A percentile compares a stretch with the other conserved stretches of the same genome.
These are phyloP conservation scores for Leptinotarsa juncta DNA, from an alignment of 2,888 invertebrate genomes.

Conservation along the genomic window DNA sequence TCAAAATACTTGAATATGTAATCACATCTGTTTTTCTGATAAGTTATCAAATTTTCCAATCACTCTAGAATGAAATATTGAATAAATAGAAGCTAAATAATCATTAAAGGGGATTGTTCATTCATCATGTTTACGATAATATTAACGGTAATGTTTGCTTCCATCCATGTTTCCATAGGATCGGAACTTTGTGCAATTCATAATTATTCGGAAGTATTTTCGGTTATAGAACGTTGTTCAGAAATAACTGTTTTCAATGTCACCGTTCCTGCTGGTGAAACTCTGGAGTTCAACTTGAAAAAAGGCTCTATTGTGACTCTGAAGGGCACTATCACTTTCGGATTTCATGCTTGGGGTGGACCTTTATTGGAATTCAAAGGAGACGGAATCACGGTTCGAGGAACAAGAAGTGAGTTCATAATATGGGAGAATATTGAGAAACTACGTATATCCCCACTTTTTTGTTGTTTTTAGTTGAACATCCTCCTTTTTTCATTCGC, in stretches of 20 bases:
- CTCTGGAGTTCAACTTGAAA: constrained; percentile 25
- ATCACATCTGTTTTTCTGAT: no score
- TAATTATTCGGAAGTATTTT: background rate
- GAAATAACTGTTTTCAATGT: background rate
- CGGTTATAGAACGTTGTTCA: background rate
- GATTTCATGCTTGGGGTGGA: constrained; percentile 27
- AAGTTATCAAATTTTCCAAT: no score
- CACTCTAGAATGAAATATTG: no score
- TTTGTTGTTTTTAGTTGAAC: no score
- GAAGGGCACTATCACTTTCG: constrained; percentile 26
- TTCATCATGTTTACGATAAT: background rate
- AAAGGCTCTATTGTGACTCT: constrained; percentile 23
- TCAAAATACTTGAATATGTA: no score
- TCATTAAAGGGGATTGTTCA: no score
- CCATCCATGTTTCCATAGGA: background rate
- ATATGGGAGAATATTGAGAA: no score
- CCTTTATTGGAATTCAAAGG: constrained; percentile 30
- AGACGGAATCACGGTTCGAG: constrained; percentile 27
- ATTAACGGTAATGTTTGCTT: background rate
- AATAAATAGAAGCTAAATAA: no score
- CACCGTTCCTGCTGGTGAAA: constrained; percentile 27
- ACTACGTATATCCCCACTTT: no score
- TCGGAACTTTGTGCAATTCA: background rate
- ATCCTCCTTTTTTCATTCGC: no score
- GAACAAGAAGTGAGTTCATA: constrained; percentile 20